Evolutionary conservation across 1,140 invertebrate genomes (phyloP).

Genomic region (Trichogramma pretiosum): DNA sequence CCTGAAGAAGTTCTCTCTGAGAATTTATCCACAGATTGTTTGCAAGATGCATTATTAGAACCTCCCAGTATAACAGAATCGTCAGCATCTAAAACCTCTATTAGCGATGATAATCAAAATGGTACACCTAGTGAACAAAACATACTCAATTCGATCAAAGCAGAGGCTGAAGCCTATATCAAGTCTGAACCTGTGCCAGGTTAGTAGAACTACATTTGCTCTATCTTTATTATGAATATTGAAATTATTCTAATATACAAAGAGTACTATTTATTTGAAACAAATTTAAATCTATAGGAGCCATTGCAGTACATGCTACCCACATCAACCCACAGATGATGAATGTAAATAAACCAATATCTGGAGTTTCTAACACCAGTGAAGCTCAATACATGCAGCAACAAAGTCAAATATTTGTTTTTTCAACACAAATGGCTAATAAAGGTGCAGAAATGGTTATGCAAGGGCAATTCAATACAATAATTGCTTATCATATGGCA

Average conservation of each 20-base stretch:
- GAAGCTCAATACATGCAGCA: slow-evolving; percentile 82
- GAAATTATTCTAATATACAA: no score
- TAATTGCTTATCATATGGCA: slow-evolving; percentile 90
- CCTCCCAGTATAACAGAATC: background rate
- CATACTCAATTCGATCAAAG: slow-evolving; percentile 35
- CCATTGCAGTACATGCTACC: no score
- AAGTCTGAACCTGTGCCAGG: no score
- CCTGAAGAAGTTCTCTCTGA: slow-evolving; percentile 35
- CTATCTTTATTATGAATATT: no score
- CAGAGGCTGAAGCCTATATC: no score
- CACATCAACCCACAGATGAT: no score
- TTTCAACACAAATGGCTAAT: slow-evolving; percentile 88
- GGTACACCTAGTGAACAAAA: slow-evolving; percentile 26
- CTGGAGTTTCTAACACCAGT: slow-evolving; percentile 44
- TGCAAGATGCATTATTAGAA: slow-evolving; percentile 31
- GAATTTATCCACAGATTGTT: slow-evolving; percentile 33
- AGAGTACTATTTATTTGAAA: no score
- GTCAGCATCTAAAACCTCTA: no score
- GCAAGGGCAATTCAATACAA: slow-evolving; percentile 79
- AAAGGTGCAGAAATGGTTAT: slow-evolving; percentile 87
- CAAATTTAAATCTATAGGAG: no score
- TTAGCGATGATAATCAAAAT: slow-evolving; percentile 31
- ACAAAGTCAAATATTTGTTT: slow-evolving; percentile 96
- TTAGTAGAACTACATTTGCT: no score
- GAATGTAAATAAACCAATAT: no score